These are phyloP conservation scores for Notolepis coatsorum DNA, from an alignment of 2,797 vertebrate genomes.

Conservation along the genomic window DNA sequence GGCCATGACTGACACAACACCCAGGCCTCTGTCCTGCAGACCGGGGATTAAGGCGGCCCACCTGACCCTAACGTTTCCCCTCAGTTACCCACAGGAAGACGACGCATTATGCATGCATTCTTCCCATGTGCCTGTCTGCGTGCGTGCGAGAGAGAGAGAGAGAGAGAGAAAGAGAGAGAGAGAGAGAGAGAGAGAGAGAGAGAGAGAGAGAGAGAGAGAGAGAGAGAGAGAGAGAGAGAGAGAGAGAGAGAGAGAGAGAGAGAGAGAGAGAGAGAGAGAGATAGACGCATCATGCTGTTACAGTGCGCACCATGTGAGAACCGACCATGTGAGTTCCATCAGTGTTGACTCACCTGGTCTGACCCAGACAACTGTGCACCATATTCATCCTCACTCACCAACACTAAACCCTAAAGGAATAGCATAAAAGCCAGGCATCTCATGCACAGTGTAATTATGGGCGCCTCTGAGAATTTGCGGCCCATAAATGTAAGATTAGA, in stretches of 20 bases:
- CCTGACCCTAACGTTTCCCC: slow-evolving; percentile 42
- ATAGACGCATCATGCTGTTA: background rate
- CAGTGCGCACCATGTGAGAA: slow-evolving; percentile 25
- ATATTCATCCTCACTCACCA: too few species aligned
- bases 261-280: background rate
- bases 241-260: slow-evolving; percentile 9
- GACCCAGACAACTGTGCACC: too few species aligned
- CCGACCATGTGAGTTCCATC: slow-evolving; percentile 31
- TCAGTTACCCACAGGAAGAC: slow-evolving; percentile 1
- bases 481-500: too few species aligned
- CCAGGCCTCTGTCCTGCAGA: slow-evolving; percentile 29
- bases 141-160: slow-evolving; percentile 9
- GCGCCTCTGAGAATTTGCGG: too few species aligned
- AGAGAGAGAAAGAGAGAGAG: background rate
- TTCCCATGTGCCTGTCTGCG: slow-evolving; percentile 6
- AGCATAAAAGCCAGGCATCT: too few species aligned
- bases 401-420: too few species aligned
- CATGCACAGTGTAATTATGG: too few species aligned
- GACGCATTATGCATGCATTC: slow-evolving; percentile 53
- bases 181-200: slow-evolving; percentile 1
- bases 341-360: slow-evolving; percentile 17
- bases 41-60: slow-evolving; percentile 25
- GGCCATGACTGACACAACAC: background rate
- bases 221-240: slow-evolving; percentile 3
- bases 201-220: slow-evolving; percentile 7